Base-by-base conservation (phyloP, 2,113 vertebrate species). In the Eulacestoma nigropectus region DNA sequence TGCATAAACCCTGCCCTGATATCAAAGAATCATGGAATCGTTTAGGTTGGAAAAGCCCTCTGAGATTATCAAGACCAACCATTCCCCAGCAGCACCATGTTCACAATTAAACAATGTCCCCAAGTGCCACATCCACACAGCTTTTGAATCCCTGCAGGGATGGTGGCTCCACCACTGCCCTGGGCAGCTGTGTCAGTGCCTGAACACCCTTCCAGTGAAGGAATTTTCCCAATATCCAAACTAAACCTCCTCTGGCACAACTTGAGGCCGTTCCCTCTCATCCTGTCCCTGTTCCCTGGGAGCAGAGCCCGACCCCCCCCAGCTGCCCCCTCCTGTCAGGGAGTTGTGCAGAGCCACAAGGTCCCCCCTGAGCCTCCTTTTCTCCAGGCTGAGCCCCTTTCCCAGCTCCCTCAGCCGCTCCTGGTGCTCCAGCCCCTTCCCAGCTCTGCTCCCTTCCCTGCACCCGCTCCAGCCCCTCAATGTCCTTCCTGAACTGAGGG, bases 181-280 rank as follows among this genome's bases (percentile, higher is more conserved):
- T 11, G 9, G 16, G 16, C 39, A 75, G 78, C 39, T 60, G 20
- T 60, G 70, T 30, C 78, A 47, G 11, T 0, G 30, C 70, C n/a
- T 67, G 62, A 53, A 7, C 30, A n/a, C 9, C 6, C 11, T 47
- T 55, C 1, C 46, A 0, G 1, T 41, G 8, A 83, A 53, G 25
- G 2, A 53, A 60, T 68, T 55, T 53, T 2, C 39, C 20, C 46
- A 30, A 8, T 39, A 53, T 30, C 39, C n/a, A 53, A 4, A 2
- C 20, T 46, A 7, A 46, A 17, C 2, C 7, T 74, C 3, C 14
- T 21, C 13, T 74, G 53, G 33, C 19, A 8, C 3, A 52, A 5
- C 53, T 11, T 67, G 52, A 67, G 39, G 25, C 19, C 0, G 0
- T 52, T 82, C 1, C 50, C 9, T 0, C 32, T 49, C 0, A 0